phyloP scores from a whole-genome alignment of 2,888 invertebrate genomes.

The Entomobrya multifasciata region DNA sequence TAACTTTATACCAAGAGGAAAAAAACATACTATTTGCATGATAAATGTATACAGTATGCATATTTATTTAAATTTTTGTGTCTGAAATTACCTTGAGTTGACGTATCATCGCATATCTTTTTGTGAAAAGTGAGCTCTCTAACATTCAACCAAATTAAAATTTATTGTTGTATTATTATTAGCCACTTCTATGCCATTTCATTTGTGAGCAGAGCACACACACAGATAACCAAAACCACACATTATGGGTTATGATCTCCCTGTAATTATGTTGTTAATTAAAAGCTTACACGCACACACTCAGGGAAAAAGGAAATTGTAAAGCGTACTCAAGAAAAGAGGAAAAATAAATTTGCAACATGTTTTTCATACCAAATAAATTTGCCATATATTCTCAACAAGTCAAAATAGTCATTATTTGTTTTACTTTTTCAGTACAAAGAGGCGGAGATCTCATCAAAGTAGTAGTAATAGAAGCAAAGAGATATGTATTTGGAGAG shows the following conservation, averaged over 20 bases:
- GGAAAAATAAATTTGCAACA: too few species aligned
- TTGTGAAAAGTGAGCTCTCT: not conserved
- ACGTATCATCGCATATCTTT: too few species aligned
- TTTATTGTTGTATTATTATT: not conserved
- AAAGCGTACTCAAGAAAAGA: too few species aligned
- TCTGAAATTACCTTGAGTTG: too few species aligned
- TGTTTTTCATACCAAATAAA: too few species aligned
- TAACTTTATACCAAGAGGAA: too few species aligned
- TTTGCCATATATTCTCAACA: too few species aligned
- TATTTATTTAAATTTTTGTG: not conserved
- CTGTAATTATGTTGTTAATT: slow-evolving; percentile 2
- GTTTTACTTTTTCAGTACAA: too few species aligned
- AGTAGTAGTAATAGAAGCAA: too few species aligned
- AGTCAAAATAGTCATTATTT: too few species aligned
- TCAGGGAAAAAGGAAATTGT: slow-evolving; percentile 20
- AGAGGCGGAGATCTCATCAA: too few species aligned
- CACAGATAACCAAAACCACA: not conserved
- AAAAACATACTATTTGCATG: not conserved
- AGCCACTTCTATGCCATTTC: not conserved
- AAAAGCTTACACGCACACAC: not conserved
- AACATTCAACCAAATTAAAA: not conserved
- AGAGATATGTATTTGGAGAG: too few species aligned
- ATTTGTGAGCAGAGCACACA: not conserved
- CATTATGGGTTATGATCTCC: not conserved
- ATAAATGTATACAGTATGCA: not conserved